Conservation (phyloP, 2,888 invertebrate species). For the Hemicrepidius hirtus region DNA sequence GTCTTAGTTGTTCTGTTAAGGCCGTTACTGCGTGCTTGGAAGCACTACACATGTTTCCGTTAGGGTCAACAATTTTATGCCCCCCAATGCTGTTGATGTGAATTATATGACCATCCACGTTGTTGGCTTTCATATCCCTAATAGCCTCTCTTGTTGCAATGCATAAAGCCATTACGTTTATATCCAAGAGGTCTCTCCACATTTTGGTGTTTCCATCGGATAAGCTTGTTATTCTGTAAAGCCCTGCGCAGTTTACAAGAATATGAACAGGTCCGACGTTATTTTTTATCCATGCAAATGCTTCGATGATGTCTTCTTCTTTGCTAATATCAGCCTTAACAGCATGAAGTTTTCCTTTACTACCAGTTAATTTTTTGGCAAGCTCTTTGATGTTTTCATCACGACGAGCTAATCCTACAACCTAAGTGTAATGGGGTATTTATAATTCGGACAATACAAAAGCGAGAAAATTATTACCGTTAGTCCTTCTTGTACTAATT, state of each 20-base stretch:
- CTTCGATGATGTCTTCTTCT: conserved; percentile 50
- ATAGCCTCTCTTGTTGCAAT: conserved; percentile 56
- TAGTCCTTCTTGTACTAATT: not conserved
- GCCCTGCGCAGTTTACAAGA: conserved; percentile 53
- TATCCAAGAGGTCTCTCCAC: conserved; percentile 59
- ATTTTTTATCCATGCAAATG: conserved; percentile 49
- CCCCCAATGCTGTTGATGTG: conserved; percentile 25
- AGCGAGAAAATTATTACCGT: not conserved
- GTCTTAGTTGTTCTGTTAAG: conserved; percentile 66
- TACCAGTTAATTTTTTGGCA: conserved; percentile 1
- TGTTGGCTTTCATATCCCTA: conserved; percentile 54
- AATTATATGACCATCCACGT: conserved; percentile 45
- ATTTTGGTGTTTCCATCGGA: conserved; percentile 53
- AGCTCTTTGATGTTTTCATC: conserved; percentile 12
- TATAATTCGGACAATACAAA: not conserved
- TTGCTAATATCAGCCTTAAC: conserved; percentile 46
- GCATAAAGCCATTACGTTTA: conserved; percentile 55
- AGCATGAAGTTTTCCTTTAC: conserved; percentile 40
- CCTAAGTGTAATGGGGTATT: conserved; percentile 1
- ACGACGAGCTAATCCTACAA: conserved; percentile 8
- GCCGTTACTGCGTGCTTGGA: conserved; percentile 67
- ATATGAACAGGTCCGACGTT: conserved; percentile 53
- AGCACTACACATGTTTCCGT: conserved; percentile 60
- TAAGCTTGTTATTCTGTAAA: conserved; percentile 41
- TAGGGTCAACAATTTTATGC: not conserved